These are phyloP conservation scores for Athene noctua DNA, from an alignment of 2,113 vertebrate genomes.

Conservation along the genomic window DNA sequence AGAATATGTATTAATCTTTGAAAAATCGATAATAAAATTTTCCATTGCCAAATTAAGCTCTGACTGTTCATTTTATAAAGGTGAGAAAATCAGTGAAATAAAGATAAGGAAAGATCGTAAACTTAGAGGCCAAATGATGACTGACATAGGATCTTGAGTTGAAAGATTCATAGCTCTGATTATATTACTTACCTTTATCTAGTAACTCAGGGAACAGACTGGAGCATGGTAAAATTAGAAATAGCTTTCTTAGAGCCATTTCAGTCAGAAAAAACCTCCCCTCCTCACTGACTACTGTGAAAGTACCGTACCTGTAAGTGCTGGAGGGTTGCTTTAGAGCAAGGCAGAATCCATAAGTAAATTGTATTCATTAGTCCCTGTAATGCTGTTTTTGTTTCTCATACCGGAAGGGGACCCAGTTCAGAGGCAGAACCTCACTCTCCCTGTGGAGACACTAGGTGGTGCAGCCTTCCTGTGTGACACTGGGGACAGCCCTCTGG, in stretches of 20 bases:
- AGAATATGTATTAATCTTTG: neutral
- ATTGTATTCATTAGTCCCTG: neutral
- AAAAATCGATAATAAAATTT: constrained; percentile 42
- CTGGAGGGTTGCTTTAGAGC: neutral
- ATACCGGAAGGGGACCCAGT: accelerated
- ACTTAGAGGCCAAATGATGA: neutral
- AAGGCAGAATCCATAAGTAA: neutral
- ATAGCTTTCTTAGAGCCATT: neutral
- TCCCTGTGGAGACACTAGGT: neutral
- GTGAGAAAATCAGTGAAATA: neutral
- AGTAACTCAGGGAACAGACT: neutral
- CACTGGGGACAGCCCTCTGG: neutral
- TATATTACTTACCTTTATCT: neutral
- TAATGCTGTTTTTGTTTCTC: neutral
- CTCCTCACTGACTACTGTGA: neutral
- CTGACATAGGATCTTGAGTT: neutral
- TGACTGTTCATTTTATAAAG: neutral
- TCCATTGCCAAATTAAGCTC: neutral
- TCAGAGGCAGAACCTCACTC: neutral
- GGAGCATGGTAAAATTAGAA: neutral
- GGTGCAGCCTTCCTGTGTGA: neutral
- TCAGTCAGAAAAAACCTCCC: no score
- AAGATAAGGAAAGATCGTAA: neutral
- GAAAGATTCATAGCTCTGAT: neutral
- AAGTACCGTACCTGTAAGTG: neutral